A percentile compares a stretch with the other conserved stretches of the same genome.
Evolutionary conservation across 2,888 invertebrate species (phyloP).

Genomic region (Chloroclysta siterata): DNA sequence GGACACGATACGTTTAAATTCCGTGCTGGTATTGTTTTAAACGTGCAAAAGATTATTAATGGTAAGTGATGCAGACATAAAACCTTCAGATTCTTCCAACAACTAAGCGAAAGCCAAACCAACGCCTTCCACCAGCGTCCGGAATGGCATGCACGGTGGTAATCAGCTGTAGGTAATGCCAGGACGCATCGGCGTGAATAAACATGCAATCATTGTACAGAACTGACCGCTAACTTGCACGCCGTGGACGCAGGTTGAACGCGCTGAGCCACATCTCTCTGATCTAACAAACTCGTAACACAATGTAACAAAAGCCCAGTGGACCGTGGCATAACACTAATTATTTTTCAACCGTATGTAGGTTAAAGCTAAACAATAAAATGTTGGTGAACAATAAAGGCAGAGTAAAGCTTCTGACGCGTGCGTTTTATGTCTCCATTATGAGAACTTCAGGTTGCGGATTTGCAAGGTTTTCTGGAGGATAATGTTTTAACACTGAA

Average conservation of each 20-base stretch:
- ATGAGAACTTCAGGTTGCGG: constrained; percentile 30
- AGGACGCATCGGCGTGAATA: no score
- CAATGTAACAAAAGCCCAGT: constrained; percentile 60
- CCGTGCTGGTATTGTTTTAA: no score
- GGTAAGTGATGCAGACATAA: no score
- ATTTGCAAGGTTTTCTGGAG: constrained; percentile 27
- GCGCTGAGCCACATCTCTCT: constrained; percentile 23
- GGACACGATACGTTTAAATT: no score
- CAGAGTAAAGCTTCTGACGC: constrained; percentile 33
- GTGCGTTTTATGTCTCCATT: constrained; percentile 37
- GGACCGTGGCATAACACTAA: constrained; percentile 50
- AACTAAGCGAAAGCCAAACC: no score
- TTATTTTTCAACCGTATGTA: constrained; percentile 58
- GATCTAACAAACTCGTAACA: constrained; percentile 62
- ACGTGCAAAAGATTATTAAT: no score
- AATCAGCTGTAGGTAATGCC: no score
- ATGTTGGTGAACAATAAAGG: constrained; percentile 44
- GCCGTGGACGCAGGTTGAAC: no score
- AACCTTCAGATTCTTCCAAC: no score
- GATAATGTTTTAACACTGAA: neutral
- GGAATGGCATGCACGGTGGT: no score
- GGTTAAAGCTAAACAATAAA: constrained; percentile 64
- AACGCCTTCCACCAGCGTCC: no score
- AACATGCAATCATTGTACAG: neutral
- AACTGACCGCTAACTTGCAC: neutral